A percentile compares a stretch with the other conserved stretches of the same genome.
These are phyloP conservation scores for Trachemys scripta DNA, from an alignment of 2,113 vertebrate species.

Conservation along the genomic window DNA sequence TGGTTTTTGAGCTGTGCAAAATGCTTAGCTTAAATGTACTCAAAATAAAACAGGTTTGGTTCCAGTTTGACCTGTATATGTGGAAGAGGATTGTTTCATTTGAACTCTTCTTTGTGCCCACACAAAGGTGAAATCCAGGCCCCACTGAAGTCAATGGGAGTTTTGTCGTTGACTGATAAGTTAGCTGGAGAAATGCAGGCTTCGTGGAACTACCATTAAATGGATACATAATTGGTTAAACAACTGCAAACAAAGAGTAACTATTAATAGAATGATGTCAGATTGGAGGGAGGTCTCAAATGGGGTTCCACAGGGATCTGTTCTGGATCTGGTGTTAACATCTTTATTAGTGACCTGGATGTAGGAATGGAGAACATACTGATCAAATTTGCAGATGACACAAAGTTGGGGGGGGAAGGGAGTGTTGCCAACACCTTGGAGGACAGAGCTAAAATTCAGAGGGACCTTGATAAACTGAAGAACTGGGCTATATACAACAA, in stretches of 20 bases:
- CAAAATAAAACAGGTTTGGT: neutral
- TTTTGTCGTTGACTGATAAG: neutral
- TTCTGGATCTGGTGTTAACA: neutral
- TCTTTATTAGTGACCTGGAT: neutral
- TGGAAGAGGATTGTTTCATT: neutral
- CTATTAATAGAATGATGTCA: neutral
- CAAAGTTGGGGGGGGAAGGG: too few species aligned
- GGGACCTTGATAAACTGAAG: too few species aligned
- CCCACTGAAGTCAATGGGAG: neutral
- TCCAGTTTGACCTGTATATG: slow-evolving; percentile 2
- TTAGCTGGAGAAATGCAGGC: neutral
- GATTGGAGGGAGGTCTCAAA: neutral
- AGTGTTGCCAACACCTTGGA: too few species aligned
- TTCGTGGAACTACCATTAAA: neutral
- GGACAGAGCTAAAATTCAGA: too few species aligned
- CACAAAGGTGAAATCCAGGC: accelerated
- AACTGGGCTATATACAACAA: too few species aligned
- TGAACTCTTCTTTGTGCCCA: neutral
- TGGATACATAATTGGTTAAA: neutral
- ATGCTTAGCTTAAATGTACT: neutral
- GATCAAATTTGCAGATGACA: neutral
- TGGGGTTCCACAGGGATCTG: neutral
- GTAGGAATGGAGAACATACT: neutral
- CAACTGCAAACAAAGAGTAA: neutral
- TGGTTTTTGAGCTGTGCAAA: neutral